These are phyloP conservation scores for Neoscelio sp. DNA, from an alignment of 2,888 invertebrate species.

Conservation along the genomic window DNA sequence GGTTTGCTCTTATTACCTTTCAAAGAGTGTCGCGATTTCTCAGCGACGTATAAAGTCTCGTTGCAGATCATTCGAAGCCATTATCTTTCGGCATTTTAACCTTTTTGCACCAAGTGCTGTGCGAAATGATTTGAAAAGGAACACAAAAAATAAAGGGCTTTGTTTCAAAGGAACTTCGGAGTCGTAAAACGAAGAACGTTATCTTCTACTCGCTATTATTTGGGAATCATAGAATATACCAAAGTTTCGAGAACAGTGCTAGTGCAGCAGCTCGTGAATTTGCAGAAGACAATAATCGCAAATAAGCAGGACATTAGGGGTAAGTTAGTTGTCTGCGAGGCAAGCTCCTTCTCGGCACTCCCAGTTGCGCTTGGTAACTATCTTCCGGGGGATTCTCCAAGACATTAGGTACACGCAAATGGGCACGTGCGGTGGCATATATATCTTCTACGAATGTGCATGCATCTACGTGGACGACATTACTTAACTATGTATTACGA, in stretches of 20 bases:
- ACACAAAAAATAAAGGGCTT: background rate
- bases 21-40: constrained; percentile 53
- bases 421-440: constrained; percentile 64
- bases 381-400: constrained; percentile 68
- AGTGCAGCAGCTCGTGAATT: constrained; percentile 65
- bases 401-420: constrained; percentile 64
- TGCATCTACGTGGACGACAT: constrained; percentile 46
- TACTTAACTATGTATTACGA: constrained; percentile 51
- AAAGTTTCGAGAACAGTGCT: constrained; percentile 50
- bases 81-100: background rate
- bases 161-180: constrained; percentile 4
- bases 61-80: constrained; percentile 24
- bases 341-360: constrained; percentile 70
- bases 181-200: constrained; percentile 48
- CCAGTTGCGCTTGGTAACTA: constrained; percentile 70
- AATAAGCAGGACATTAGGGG: constrained; percentile 76
- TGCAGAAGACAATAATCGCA: constrained; percentile 74
- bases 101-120: background rate
- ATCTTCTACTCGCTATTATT: constrained; percentile 57
- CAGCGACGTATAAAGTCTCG: constrained; percentile 23
- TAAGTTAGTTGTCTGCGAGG: constrained; percentile 76
- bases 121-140: constrained; percentile 9
- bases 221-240: constrained; percentile 42
- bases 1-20: constrained; percentile 59
- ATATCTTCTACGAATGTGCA: constrained; percentile 42